These are phyloP conservation scores for Menidia menidia DNA, from an alignment of 2,797 vertebrate species.

Conservation along the genomic window DNA sequence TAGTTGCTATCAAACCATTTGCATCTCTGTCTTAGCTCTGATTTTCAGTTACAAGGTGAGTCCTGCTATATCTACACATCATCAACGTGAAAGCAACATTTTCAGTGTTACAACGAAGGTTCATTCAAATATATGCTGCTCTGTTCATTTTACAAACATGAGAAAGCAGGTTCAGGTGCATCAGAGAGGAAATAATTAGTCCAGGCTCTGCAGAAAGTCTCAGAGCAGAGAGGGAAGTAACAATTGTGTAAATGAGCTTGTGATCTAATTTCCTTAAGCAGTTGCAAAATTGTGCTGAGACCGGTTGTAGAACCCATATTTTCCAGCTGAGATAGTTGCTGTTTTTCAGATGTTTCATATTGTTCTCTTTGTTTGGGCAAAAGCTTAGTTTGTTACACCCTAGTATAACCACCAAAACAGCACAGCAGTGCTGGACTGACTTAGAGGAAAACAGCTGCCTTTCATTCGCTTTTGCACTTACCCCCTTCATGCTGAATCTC, in stretches of 20 bases:
- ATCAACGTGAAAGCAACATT: slow-evolving; percentile 16
- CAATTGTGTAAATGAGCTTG: slow-evolving; percentile 23
- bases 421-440: background rate
- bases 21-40: background rate
- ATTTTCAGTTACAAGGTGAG: slow-evolving; percentile 41
- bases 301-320: background rate
- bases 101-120: slow-evolving; percentile 20
- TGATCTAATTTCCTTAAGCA: slow-evolving; percentile 40
- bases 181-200: slow-evolving; percentile 61
- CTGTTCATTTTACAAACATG: slow-evolving; percentile 43
- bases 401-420: slow-evolving; percentile 2
- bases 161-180: slow-evolving; percentile 62
- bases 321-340: slow-evolving; percentile 6
- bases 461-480: slow-evolving; percentile 4
- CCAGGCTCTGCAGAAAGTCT: slow-evolving; percentile 19
- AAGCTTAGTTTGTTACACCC: background rate
- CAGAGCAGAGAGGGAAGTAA: slow-evolving; percentile 29
- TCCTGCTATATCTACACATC: background rate
- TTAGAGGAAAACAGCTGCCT: slow-evolving; percentile 25
- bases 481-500: background rate
- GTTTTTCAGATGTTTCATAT: background rate
- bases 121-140: slow-evolving; percentile 31
- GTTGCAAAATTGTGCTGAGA: slow-evolving; percentile 36
- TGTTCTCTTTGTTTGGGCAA: slow-evolving; percentile 2
- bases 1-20: slow-evolving; percentile 20